These are phyloP conservation scores for Hydrotaea diabolus DNA, from an alignment of 2,888 invertebrate genomes.

Conservation along the genomic window DNA sequence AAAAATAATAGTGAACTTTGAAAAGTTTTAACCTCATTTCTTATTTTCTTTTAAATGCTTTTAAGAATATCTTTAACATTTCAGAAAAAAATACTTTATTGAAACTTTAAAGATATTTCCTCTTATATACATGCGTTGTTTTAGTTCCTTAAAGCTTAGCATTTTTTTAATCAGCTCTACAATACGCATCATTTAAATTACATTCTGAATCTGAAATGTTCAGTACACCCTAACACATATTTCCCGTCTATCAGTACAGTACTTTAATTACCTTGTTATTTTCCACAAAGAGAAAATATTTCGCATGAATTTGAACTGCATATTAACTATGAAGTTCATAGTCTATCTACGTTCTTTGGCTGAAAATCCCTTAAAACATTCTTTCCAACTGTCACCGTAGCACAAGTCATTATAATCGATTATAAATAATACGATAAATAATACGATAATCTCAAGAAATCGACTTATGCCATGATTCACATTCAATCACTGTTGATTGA, in stretches of 20 bases:
- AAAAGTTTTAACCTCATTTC: too few species aligned
- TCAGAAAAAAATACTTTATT: too few species aligned
- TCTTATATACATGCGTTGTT: too few species aligned
- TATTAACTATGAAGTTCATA: neutral
- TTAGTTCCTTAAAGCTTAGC: too few species aligned
- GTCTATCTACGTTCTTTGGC: neutral
- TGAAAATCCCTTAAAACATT: conserved; percentile 7
- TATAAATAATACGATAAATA: neutral
- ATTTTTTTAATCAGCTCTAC: too few species aligned
- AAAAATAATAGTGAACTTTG: too few species aligned
- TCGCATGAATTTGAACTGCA: neutral
- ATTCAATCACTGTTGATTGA: neutral
- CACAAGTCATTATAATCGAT: neutral
- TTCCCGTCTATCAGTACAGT: neutral
- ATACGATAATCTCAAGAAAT: neutral
- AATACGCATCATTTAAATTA: too few species aligned
- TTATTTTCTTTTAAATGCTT: too few species aligned
- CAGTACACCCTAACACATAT: too few species aligned
- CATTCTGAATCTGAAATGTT: too few species aligned
- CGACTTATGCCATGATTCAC: neutral
- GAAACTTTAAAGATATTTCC: too few species aligned
- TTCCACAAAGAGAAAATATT: neutral
- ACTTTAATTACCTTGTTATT: conserved; percentile 19
- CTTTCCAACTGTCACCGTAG: neutral
- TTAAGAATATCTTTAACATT: too few species aligned